Evolutionary conservation across 37 sponge, comb jelly and placozoan genomes (phyloP).

Genomic region (Theonella swinhoei): DNA sequence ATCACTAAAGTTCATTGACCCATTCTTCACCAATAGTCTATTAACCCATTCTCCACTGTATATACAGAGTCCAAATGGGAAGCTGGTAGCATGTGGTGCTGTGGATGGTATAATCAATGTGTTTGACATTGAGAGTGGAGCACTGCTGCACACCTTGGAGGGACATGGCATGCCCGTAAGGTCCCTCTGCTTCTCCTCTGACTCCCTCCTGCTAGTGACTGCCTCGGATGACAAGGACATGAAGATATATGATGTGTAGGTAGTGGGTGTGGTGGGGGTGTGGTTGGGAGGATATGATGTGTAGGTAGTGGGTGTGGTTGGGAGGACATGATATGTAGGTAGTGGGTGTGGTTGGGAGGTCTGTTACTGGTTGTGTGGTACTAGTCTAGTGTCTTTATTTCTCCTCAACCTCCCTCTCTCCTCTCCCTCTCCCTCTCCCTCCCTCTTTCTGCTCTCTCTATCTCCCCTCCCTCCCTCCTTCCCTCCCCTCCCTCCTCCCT

Average conservation of each 20-base stretch:
- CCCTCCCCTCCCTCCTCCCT: no score
- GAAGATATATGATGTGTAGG: conserved; percentile 97
- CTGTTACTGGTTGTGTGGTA: not conserved
- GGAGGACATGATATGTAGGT: not conserved
- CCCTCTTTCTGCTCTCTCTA: no score
- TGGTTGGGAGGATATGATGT: not conserved
- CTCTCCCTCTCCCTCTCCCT: no score
- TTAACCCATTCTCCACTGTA: not conserved
- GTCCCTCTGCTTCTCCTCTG: conserved; percentile 93
- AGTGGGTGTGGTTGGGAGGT: not conserved
- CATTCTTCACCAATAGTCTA: no score
- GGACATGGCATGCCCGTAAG: conserved; percentile 98
- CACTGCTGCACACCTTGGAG: conserved; percentile 87
- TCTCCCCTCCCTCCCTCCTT: no score
- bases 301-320: not conserved
- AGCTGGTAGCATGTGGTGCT: conserved; percentile 91
- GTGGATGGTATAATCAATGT: conserved; percentile 95
- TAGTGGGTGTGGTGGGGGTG: not conserved
- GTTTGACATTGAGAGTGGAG: conserved; percentile 89
- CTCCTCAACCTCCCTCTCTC: no score
- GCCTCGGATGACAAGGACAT: conserved; percentile 97
- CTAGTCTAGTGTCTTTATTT: not conserved
- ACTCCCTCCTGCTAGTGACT: conserved; percentile 90
- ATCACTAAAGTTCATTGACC: no score
- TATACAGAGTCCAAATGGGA: conserved; percentile 97